Base-by-base conservation (phyloP, 2,113 vertebrate species). In the Prinia subflava region DNA sequence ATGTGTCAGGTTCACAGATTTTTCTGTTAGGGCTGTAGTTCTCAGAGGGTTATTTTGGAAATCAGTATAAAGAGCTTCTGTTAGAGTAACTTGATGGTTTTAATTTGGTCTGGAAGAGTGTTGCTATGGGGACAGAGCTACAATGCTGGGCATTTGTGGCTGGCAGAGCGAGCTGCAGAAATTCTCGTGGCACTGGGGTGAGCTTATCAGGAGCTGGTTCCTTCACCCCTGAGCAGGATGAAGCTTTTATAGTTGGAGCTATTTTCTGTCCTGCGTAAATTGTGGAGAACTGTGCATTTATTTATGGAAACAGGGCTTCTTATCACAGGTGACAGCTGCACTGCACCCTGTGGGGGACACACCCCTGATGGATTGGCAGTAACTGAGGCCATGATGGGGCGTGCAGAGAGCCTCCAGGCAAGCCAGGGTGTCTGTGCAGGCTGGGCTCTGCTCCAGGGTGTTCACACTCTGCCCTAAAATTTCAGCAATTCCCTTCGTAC, bases 61-160 rank as follows among this genome's bases (percentile, higher is more conserved):
- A 78, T 82, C 31, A 23, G 47, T 15, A 93, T 92, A 94, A 95
- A 95, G 96, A 95, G 68, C 86, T 95, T 87, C 93, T 96, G 84
- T 96, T 73, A 22, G 80, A 83, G 84, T 30, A 60, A 64, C 81
- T 67, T 21, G 39, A 37, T 64, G 89, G 39, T 78, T 92, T 86
- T 35, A 81, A 76, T 68, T 71, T n/a, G 82, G 68, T 90, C 91
- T 94, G 91, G 79, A 50, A 64, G n/a, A 74, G 19, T 35, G 80
- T 94, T 96, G 93, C 96, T 63, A 62, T 96, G 92, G 83, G 70
- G 89, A 91, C 56, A n/a, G 35, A 33, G 65, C 64, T 44, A 20
- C 33, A 90, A 5, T 49, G 47, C 76, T 75, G 88, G 62, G 46
- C 75, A 89, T 94, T 90, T 50, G 57, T 42, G 62, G 41, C 60